Evolutionary conservation across 2,888 invertebrate genomes (phyloP).

Genomic region (Automeris io): DNA sequence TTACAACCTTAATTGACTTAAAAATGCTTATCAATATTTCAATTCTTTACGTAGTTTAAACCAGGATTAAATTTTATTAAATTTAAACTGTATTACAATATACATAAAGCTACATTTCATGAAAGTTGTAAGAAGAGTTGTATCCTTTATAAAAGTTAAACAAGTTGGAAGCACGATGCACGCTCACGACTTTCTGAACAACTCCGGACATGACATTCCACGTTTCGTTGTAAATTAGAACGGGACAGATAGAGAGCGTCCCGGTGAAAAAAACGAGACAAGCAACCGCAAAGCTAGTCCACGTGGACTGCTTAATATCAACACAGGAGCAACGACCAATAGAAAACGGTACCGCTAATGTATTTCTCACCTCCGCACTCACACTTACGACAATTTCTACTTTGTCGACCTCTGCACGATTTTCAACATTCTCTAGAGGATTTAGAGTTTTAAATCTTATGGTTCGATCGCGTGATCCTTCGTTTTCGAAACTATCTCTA

Average conservation of each 20-base stretch:
- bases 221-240: conserved; percentile 77
- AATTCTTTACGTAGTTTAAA: conserved; percentile 30
- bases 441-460: conserved; percentile 52
- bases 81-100: conserved; percentile 30
- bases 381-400: conserved; percentile 64
- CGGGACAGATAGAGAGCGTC: conserved; percentile 67
- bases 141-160: conserved; percentile 39
- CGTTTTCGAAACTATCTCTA: conserved; percentile 60
- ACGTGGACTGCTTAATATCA: conserved; percentile 77
- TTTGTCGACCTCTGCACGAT: conserved; percentile 51
- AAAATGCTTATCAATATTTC: conserved; percentile 74
- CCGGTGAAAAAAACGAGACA: conserved; percentile 73
- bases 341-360: conserved; percentile 77
- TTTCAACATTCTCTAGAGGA: conserved; percentile 45
- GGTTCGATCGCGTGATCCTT: conserved; percentile 34
- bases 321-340: conserved; percentile 77
- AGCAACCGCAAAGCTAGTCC: conserved; percentile 67
- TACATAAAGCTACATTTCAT: conserved; percentile 27
- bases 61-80: conserved; percentile 18
- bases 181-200: conserved; percentile 78
- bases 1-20: conserved; percentile 78
- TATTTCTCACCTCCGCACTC: conserved; percentile 78
- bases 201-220: conserved; percentile 77
- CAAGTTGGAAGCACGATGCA: conserved; percentile 73
- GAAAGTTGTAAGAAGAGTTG: conserved; percentile 29